Evolutionary conservation across 2,113 vertebrate species (phyloP).

Genomic region (Rhinolophus ferrumequinum): DNA sequence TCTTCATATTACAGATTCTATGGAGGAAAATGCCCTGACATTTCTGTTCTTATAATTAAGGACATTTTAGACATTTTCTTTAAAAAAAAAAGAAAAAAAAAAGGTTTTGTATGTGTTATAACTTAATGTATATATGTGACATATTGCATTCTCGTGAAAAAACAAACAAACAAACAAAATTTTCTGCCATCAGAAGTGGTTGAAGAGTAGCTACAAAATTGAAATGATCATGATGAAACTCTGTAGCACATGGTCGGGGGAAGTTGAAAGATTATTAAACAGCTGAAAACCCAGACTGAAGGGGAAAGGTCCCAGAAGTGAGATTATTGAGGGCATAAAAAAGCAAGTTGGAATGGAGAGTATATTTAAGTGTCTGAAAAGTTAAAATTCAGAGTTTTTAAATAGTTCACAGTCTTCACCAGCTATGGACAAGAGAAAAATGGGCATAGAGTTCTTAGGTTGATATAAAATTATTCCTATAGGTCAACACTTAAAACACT

Average conservation of each 20-base stretch:
- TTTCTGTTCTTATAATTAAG: slow-evolving; percentile 33
- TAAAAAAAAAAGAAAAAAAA: not conserved
- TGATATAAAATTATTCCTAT: not conserved
- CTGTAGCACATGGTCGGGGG: slow-evolving; percentile 23
- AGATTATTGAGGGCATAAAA: slow-evolving; percentile 50
- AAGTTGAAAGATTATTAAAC: slow-evolving; percentile 59
- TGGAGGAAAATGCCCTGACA: not conserved
- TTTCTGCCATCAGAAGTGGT: slow-evolving; percentile 48
- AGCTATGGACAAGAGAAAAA: not conserved
- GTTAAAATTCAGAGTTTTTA: not conserved
- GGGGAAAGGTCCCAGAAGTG: not conserved
- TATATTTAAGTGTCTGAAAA: slow-evolving; percentile 23
- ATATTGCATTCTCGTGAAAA: slow-evolving; percentile 51
- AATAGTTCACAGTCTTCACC: not conserved
- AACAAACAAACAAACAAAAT: not conserved
- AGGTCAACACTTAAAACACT: not conserved
- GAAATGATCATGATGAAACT: slow-evolving; percentile 62
- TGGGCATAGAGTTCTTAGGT: not conserved
- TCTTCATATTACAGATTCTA: not conserved
- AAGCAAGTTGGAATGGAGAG: slow-evolving; percentile 1
- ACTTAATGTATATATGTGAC: slow-evolving; percentile 50
- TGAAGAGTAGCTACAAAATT: slow-evolving; percentile 51
- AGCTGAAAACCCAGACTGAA: not conserved
- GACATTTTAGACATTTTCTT: slow-evolving; percentile 16
- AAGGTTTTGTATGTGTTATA: not conserved